These are phyloP conservation scores for Psococerastis gibbosa DNA, from an alignment of 2,888 invertebrate genomes.

Conservation along the genomic window DNA sequence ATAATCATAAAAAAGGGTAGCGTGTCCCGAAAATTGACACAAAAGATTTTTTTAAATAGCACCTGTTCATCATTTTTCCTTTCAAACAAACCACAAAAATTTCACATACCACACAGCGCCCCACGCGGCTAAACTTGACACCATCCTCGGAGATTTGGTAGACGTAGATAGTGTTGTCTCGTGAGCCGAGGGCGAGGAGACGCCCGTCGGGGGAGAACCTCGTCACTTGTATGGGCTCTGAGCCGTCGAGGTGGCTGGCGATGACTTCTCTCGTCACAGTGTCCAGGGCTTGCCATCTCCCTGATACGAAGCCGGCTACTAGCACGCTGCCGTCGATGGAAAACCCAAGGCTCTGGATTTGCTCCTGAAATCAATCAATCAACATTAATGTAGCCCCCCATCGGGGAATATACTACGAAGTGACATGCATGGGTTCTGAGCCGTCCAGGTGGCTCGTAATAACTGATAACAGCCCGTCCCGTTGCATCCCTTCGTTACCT, in stretches of 20 bases:
- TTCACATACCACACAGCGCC: constrained; percentile 60
- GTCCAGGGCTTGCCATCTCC: constrained; percentile 70
- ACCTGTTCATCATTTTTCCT: no score
- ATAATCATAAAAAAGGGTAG: no score
- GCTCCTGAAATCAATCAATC: constrained; percentile 46
- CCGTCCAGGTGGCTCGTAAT: no score
- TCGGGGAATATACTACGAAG: no score
- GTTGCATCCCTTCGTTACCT: no score
- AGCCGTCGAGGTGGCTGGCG: constrained; percentile 47
- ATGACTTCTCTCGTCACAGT: constrained; percentile 54
- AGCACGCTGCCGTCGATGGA: constrained; percentile 56
- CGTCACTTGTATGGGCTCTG: constrained; percentile 37
- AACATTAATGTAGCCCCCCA: no score
- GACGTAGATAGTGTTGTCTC: constrained; percentile 78
- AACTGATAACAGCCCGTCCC: no score
- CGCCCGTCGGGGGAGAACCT: constrained; percentile 62
- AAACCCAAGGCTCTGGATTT: constrained; percentile 65
- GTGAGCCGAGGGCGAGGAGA: constrained; percentile 64
- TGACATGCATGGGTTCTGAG: no score
- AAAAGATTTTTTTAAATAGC: no score
- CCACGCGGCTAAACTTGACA: constrained; percentile 58
- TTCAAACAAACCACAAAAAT: no score
- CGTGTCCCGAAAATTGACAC: no score
- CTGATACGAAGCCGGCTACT: constrained; percentile 57
- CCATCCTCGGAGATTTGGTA: constrained; percentile 64